Evolutionary conservation across 2,797 vertebrate species (phyloP), one percentile per base, ranked within the genome.

Genomic region (Sebastes nivosus): DNA sequence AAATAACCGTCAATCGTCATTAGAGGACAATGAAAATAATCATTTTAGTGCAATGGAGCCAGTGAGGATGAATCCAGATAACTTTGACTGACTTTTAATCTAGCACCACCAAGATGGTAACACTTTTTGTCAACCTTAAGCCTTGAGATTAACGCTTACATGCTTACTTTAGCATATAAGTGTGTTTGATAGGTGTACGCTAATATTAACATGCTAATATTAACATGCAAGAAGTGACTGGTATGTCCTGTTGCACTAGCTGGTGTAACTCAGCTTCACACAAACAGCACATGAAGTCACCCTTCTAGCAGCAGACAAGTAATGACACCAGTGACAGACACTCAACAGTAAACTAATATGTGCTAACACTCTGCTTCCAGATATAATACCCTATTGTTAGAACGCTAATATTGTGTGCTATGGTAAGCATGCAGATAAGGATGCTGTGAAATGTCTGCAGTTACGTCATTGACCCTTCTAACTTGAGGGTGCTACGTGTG

Each of bases 201-300:
- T 38, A 38, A 38, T 0, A 38, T 38, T 1, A 38, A 38, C 42
- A 14, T 34, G 27, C 10, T 22, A 4, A 24, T 2, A 71, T 38
- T 3, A 42, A 18, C 22, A 12, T 57, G 22, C 54, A 22, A 57
- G 46, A n/a, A 22, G 42, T n/a, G 59, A 52, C 34, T 32, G 30
- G 10, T 16, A 67, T 52, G 20, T 46, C 3, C 18, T 54, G 64
- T 42, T 42, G 46, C 66, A 9, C 32, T 10, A 5, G 25, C 36
- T 1, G 4, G 30, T 67, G 79, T 8, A 42, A 54, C 69, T 74
- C 22, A 42, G 2, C 38, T 58, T 59, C 14, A 70, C 75, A 77
- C 63, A 75, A 72, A 75, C 57, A 11, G 34, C 34, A 25, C 11
- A 58, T 70, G 77, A 80, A 38, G 67, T 82, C 83, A 68, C 18